Base-by-base conservation (phyloP, 2,888 invertebrate species). In the Heliconius hortense region DNA sequence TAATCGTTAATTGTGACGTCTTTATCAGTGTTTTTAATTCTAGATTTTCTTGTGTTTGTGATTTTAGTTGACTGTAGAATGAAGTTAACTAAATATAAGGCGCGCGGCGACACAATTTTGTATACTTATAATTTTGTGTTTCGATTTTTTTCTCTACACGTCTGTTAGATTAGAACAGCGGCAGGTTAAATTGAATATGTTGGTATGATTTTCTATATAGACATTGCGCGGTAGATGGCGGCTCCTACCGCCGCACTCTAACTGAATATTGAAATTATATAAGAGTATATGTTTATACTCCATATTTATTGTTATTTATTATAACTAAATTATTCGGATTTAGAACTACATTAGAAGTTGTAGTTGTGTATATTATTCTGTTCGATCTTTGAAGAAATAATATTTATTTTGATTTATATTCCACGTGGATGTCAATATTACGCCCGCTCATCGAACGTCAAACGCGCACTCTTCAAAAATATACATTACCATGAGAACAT, bases 401-500 rank as follows among this genome's bases (percentile, higher is more conserved):
- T 26, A 72, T 62, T 48, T 64, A 59, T 64, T 70, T 64, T 64
- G 28, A 77, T 75, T 70, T 76, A 75, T 73, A 76, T 76, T 69
- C 24, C 62, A 31, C 26, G 63, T 68, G 48, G 75, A 77, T 79
- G 67, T 81, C 80, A 79, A 80, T 81, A 81, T 79, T 80, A 80
- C 79, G 74, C 72, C 56, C 76, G 72, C 69, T 77, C 77, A 76
- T 79, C 78, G 79, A 79, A 80, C 74, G 79, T 70, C 67, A 72
- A 78, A 80, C 77, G 79, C 73, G 79, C 79, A 81, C 79, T 79
- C 80, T 82, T 82, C 86, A 85, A 88, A 90, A 89, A 87, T 86
- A 87, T 86, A 85, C 86, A 85, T 85, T 82, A 84, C 83, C 82
- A 82, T 81, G 81, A 84, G 84, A 87, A 84, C 89, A 91, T 91